These are phyloP conservation scores for Echeneis naucrates DNA, from an alignment of 2,797 vertebrate genomes.

Conservation along the genomic window DNA sequence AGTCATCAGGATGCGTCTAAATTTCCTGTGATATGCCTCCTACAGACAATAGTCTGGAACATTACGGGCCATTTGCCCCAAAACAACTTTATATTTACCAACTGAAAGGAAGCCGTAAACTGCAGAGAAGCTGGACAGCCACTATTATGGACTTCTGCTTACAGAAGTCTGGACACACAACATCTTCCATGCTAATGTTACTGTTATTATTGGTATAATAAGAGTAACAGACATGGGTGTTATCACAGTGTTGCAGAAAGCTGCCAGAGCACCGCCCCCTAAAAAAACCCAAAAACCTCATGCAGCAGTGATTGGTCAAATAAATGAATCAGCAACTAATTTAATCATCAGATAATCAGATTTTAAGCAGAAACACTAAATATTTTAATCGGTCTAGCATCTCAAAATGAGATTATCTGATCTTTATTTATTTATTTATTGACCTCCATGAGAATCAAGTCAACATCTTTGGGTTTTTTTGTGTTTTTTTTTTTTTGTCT, in stretches of 20 bases:
- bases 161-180: too few species aligned
- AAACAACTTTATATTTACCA: neutral
- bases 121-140: too few species aligned
- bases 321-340: neutral
- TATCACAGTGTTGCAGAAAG: too few species aligned
- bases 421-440: neutral
- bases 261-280: neutral
- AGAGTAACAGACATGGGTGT: too few species aligned
- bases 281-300: too few species aligned
- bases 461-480: neutral
- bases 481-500: too few species aligned
- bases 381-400: neutral
- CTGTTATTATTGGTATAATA: neutral
- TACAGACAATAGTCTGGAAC: neutral
- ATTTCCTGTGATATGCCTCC: neutral
- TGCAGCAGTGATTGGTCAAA: neutral
- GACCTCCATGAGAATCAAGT: neutral
- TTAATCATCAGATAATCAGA: neutral
- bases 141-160: too few species aligned
- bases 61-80: too few species aligned
- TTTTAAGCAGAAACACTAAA: neutral
- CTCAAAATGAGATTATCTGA: neutral
- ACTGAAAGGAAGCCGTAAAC: neutral
- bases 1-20: neutral
- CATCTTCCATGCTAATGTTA: neutral